Conservation (phyloP, 2,888 invertebrate species). For the Dicyrtomina minuta region DNA sequence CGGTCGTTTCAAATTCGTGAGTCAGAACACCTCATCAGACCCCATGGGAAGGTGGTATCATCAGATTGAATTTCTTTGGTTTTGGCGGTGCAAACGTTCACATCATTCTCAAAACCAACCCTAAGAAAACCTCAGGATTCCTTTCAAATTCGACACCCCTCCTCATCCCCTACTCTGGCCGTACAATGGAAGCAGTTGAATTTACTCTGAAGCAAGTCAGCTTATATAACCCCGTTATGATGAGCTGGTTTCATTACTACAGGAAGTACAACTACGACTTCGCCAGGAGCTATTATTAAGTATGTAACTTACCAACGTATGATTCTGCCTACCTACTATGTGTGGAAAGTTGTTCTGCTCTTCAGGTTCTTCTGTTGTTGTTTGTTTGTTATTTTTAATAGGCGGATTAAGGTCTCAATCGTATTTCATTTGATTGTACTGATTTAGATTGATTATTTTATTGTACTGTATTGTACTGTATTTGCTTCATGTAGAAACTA, state of each 20-base stretch:
- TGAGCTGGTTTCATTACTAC: slow-evolving; percentile 74
- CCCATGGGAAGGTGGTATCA: slow-evolving; percentile 86
- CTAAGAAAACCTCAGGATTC: slow-evolving; percentile 61
- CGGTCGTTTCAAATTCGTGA: slow-evolving; percentile 87
- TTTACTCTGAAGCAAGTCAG: slow-evolving; percentile 42
- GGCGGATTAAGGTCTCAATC: too few species aligned
- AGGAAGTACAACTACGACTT: too few species aligned
- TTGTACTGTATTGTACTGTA: too few species aligned
- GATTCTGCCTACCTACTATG: too few species aligned
- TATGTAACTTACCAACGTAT: too few species aligned
- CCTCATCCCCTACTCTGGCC: slow-evolving; percentile 76
- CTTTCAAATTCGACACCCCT: slow-evolving; percentile 57
- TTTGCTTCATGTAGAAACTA: too few species aligned
- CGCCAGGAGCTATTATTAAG: too few species aligned
- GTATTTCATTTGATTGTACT: too few species aligned
- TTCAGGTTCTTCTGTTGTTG: too few species aligned
- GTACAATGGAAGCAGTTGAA: slow-evolving; percentile 72
- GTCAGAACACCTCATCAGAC: slow-evolving; percentile 78
- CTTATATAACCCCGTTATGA: slow-evolving; percentile 63
- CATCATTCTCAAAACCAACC: slow-evolving; percentile 78
- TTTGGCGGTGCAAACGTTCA: slow-evolving; percentile 95
- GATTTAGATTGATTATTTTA: too few species aligned
- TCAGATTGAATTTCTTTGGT: slow-evolving; percentile 94
- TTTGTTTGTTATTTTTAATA: too few species aligned
- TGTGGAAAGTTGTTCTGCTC: too few species aligned